A percentile compares a stretch with the other conserved stretches of the same genome.
phyloP scores from a whole-genome alignment of 2,797 vertebrate genomes.

The Aeoliscus strigatus region DNA sequence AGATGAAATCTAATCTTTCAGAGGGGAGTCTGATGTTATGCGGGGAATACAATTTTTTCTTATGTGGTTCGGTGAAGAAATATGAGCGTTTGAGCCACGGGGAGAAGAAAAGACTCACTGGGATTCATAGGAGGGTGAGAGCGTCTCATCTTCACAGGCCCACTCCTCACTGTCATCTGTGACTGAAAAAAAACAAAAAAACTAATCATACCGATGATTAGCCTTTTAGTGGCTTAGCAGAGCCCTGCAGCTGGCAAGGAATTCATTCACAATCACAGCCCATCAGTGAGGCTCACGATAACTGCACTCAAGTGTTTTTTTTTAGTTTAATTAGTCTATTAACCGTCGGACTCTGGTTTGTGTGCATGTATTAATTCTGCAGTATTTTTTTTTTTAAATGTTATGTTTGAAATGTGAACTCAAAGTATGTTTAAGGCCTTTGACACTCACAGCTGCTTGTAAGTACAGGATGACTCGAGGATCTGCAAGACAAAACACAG shows the following conservation, averaged over 20 bases:
- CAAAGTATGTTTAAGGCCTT: background rate
- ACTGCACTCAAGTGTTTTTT: too few relatives aligned
- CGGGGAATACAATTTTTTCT: background rate
- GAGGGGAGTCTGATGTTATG: conserved; percentile 3
- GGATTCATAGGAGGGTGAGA: conserved; percentile 55
- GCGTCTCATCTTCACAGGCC: conserved; percentile 71
- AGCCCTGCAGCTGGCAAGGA: conserved; percentile 9
- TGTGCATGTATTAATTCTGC: too few relatives aligned
- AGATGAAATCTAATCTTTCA: too few relatives aligned
- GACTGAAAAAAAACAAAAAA: conserved; percentile 58
- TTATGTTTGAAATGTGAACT: too few relatives aligned
- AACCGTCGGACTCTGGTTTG: too few relatives aligned
- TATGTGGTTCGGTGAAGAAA: background rate
- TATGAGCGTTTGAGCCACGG: too few relatives aligned
- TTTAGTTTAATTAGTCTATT: too few relatives aligned
- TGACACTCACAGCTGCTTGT: conserved; percentile 76
- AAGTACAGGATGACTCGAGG: conserved; percentile 63
- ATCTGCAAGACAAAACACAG: conserved; percentile 57
- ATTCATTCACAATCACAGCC: conserved; percentile 22
- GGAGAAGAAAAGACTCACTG: conserved; percentile 48
- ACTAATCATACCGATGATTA: conserved; percentile 28
- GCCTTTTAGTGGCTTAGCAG: conserved; percentile 27
- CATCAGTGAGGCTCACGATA: too few relatives aligned
- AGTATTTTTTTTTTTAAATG: too few relatives aligned
- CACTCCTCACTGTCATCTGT: conserved; percentile 81